phyloP scores from a whole-genome alignment of 2,797 vertebrate genomes.

The Micropoecilia bifurca region DNA sequence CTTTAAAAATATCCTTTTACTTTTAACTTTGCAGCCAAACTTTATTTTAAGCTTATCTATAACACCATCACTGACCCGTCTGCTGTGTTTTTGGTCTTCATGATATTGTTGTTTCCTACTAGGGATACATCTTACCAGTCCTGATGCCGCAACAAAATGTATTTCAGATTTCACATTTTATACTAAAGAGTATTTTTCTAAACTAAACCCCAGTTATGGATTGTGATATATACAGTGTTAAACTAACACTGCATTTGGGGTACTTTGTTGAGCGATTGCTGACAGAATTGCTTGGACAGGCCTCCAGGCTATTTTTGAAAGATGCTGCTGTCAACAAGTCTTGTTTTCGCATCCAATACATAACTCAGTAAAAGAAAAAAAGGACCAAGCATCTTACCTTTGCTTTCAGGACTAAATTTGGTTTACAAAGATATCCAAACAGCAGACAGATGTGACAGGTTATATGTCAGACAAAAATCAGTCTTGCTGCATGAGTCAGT shows the following conservation, averaged over 20 bases:
- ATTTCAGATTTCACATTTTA: not conserved
- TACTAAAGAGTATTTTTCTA: not conserved
- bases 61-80: not conserved
- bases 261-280: conserved; percentile 1
- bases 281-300: conserved; percentile 13
- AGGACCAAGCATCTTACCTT: conserved; percentile 17
- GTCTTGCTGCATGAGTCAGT: not conserved
- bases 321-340: conserved; percentile 30
- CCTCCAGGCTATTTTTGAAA: conserved; percentile 19
- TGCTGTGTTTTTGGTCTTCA: not conserved
- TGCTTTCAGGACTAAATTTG: conserved; percentile 24
- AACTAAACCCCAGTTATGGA: not conserved
- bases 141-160: not conserved
- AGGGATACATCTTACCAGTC: not conserved
- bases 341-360: conserved; percentile 25
- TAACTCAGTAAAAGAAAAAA: conserved; percentile 1
- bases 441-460: not conserved
- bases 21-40: not conserved
- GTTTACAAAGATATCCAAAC: conserved; percentile 20
- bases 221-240: not conserved
- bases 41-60: not conserved
- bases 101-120: not conserved
- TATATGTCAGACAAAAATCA: not conserved
- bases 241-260: not conserved
- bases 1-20: not conserved